These are phyloP conservation scores for Drosophila hamatofila DNA, from an alignment of 2,888 invertebrate species.

Conservation along the genomic window DNA sequence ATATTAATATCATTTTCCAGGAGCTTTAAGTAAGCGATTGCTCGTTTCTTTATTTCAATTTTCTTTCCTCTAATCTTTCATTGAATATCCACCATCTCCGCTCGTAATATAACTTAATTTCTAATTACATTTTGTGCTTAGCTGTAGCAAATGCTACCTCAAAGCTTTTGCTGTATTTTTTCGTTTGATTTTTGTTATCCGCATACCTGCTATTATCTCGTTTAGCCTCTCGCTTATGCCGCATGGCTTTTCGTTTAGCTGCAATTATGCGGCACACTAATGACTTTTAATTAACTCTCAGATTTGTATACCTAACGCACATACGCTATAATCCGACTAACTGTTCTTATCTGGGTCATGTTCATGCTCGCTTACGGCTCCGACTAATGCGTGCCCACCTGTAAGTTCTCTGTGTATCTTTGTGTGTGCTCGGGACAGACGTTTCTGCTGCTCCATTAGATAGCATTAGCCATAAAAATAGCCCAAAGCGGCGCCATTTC, in stretches of 20 bases:
- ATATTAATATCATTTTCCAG: too few relatives aligned
- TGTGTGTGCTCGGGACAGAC: conserved; percentile 32
- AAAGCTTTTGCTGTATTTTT: neutral
- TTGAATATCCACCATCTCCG: neutral
- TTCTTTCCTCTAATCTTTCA: neutral
- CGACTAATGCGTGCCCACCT: conserved; percentile 38
- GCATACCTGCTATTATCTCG: neutral
- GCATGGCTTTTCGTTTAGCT: conserved; percentile 49
- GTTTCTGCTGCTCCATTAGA: conserved; percentile 59
- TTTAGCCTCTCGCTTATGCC: conserved; percentile 18
- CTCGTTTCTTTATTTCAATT: too few relatives aligned
- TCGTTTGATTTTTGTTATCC: neutral
- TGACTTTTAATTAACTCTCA: conserved; percentile 77
- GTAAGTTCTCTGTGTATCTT: neutral
- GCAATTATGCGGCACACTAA: conserved; percentile 71
- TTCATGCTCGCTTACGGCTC: conserved; percentile 13
- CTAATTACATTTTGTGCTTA: conserved; percentile 18
- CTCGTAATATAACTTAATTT: conserved; percentile 4
- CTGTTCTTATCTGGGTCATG: conserved; percentile 44
- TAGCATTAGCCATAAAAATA: conserved; percentile 71
- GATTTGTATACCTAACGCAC: conserved; percentile 68
- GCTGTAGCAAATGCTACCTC: neutral
- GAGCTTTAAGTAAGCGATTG: too few relatives aligned
- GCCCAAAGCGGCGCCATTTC: conserved; percentile 66
- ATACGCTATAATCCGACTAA: conserved; percentile 28